Percentiles rank a stretch among this genome's conserved stretches.
phyloP scores from a whole-genome alignment of 2,888 invertebrate genomes.

The Parthenolecanium corni region DNA sequence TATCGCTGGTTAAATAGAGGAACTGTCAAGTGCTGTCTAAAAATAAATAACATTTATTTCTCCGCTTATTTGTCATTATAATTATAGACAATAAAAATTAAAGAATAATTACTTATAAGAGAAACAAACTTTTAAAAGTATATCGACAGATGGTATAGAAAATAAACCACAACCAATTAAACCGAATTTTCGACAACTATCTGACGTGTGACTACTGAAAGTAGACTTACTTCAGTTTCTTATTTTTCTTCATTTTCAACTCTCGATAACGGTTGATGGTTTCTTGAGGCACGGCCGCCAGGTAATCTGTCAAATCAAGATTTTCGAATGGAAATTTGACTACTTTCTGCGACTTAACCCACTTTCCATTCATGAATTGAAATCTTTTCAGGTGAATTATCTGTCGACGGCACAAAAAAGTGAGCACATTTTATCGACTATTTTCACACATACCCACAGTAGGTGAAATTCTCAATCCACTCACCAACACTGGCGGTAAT shows the following conservation, averaged over 20 bases:
- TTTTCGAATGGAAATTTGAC: slow-evolving; percentile 77
- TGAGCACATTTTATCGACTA: neutral
- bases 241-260: slow-evolving; percentile 37
- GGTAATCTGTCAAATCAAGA: slow-evolving; percentile 76
- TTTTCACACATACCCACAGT: neutral
- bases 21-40: no score
- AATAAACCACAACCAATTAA: no score
- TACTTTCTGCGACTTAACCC: slow-evolving; percentile 90
- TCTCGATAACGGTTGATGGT: slow-evolving; percentile 58
- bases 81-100: no score
- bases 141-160: no score
- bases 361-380: slow-evolving; percentile 77
- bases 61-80: no score
- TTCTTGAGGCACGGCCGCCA: slow-evolving; percentile 69
- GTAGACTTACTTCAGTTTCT: slow-evolving; percentile 31
- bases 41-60: no score
- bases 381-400: slow-evolving; percentile 86
- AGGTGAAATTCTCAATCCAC: neutral
- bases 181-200: no score
- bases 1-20: no score
- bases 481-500: slow-evolving; percentile 74
- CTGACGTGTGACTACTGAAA: no score
- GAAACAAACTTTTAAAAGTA: no score
- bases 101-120: no score
- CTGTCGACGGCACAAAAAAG: slow-evolving; percentile 42